Evolutionary conservation across 2,888 invertebrate genomes (phyloP), one percentile per base, ranked within the genome.

Genomic region (Gonocerus acuteangulatus): DNA sequence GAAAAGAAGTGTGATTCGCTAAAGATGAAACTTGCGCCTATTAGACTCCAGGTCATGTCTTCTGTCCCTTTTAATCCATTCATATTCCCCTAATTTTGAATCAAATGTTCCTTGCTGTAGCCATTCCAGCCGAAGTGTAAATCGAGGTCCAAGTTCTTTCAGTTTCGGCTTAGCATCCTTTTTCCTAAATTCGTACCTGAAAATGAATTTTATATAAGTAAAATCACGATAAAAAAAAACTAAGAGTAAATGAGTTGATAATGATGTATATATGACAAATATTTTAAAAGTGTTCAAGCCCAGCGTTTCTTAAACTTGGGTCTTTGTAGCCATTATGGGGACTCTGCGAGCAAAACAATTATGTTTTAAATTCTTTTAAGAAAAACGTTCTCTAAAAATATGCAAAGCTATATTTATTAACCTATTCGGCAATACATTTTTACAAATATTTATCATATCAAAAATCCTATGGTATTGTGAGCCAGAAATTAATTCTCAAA

Each of bases 91-190:
- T 70, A 84, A 87, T 76, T 95, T 95, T 51, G 94, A 90, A 75
- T 97, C 95, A 75, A 99, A 99, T 0, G 94, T 93, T 52, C 99
- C 99, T 73, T 93, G 91, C 74, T 99, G 99, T 47, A 99, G 76
- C 0, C 94, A 95, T 65, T 89, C 80, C 65, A 99, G 76, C 73
- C 90, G 90, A 36, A 99, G 76, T 0, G 99, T 99, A 76, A 99
- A 99, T 68, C 96, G 79, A 0, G 99, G 99, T 0, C 99, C 99
- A n/a, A 99, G 75, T 75, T 99, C 99, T 60, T 89, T 83, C 36
- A 99, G 78, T 69, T 81, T 84, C 0, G 86, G 84, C 27, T 69
- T 83, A 84, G 0, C 85, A 23, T 54, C 54, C 85, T 63, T 90
- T 87, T 78, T 75, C 67, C 90, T 86, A 75, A 95, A 95, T 71